Evolutionary conservation across 2,797 vertebrate genomes (phyloP), one percentile per base, ranked within the genome.

Genomic region (Macropus fuliginosus): DNA sequence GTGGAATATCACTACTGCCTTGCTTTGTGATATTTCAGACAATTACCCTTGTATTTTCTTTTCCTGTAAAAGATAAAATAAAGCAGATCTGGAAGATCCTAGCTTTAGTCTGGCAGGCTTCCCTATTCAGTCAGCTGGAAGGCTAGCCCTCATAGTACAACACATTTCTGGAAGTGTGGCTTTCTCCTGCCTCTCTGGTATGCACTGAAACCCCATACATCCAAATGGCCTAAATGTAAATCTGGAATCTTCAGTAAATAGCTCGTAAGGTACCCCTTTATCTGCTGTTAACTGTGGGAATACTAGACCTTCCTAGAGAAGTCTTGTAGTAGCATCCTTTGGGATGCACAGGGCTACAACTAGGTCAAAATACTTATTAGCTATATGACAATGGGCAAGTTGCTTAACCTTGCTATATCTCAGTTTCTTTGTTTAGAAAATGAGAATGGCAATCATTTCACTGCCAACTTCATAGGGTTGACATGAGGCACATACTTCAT

Each of bases 1-100:
- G 56, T 59, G 93, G 96, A 92, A 90, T 93, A 87, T 40, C 50
- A 40, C 56, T 29, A 1, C 74, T 40, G 56, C 6, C 46, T 94
- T 90, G 50, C 62, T 50, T 54, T 57, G 59, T 93, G 16, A 54
- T 66, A 46, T 46, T 87, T 87, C 74, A 87, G 74, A 87, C 74
- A 50, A 87, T 87, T 87, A 87, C 3, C 3, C 9, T 9, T 87
- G 9, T 1, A 46, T 46, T 87, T 40, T 87, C 40, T 27, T 50
- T 87, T 87, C 74, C 40, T 46, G 8, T 87, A 46, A 87, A 46
- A 87, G 40, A 46, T 87, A 87, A 87, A 81, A 81, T 46, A 81
- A 81, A 87, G 27, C 9, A 87, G 74, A 27, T 87, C 74, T 87
- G 66, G 66, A 81, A 81, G 66, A 81, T 46, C 6, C n/a, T 81